Base-by-base conservation (phyloP, 1,140 invertebrate genomes). In the Drosophila sturtevanti region DNA sequence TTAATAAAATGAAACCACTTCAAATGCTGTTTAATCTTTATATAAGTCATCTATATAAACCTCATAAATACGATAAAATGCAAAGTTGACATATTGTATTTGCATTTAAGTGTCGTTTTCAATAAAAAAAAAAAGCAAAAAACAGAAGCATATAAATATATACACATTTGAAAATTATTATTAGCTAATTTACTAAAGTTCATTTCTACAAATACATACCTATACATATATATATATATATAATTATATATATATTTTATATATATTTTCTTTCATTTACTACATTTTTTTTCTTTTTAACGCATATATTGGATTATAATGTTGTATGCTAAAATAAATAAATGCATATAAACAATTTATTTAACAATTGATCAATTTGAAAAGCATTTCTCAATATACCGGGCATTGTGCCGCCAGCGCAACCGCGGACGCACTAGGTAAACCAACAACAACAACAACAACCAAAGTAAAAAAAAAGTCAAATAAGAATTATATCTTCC, bases 311-410 rank as follows among this genome's bases (percentile, higher is more conserved):
- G 75, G 67, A 78, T 41, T 72, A 58, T 51, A 44, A 77, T 77
- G 63, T 64, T 63, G 22, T 55, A 81, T 38, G 27, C 27, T n/a
- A 31, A 31, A 31, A 6, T 31, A 6, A 31, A 4, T 31, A 31
- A 31, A 31, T 31, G 27, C 27, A 67, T 67, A 71, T 56, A 22
- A 48, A 68, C 51, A 54, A 44, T 56, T 68, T 59, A 62, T 77
- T 44, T 48, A 76, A 52, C 68, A 34, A 68, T 59, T 41, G 16
- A 31, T 34, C 21, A 80, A 70, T 66, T 31, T 71, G 21, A 80
- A 84, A 91, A 91, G 90, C 90, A 75, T 91, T 91, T 91, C 80
- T 91, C 68, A 91, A 91, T 81, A 91, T 91, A 76, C 90, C 90
- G 67, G 90, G 90, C 86, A 90, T 91, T 78, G 82, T 87, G 81